Conservation (phyloP, 1,140 invertebrate species). For the Ceratoteleas bidentatus region DNA sequence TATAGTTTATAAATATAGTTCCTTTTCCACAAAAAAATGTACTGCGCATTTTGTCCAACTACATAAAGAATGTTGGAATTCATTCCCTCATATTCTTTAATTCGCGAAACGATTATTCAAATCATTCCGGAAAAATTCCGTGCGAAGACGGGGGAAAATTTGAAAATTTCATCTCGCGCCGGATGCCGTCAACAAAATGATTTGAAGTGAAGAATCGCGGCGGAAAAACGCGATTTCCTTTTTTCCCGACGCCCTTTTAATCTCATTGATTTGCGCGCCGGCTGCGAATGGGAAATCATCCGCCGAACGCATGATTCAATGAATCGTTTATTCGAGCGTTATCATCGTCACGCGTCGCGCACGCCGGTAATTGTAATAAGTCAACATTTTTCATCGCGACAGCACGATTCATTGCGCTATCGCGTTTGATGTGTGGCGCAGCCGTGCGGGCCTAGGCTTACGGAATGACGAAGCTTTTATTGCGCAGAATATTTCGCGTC, state of each 20-base stretch:
- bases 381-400: conserved; percentile 49
- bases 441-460: conserved; percentile 18
- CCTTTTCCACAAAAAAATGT: no score
- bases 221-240: neutral
- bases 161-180: no score
- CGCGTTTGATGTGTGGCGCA: conserved; percentile 33
- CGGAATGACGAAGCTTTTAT: conserved; percentile 38
- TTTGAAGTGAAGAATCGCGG: neutral
- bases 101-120: no score
- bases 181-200: neutral
- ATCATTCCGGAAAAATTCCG: no score
- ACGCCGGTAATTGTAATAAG: conserved; percentile 44
- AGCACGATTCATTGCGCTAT: conserved; percentile 50
- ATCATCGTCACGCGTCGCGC: conserved; percentile 36
- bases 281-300: conserved; percentile 16
- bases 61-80: no score
- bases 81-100: no score
- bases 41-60: no score
- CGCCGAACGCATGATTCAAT: conserved; percentile 19
- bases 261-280: neutral
- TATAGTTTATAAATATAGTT: no score
- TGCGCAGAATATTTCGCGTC: conserved; percentile 48
- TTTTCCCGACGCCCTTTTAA: neutral
- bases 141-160: no score
- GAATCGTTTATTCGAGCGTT: conserved; percentile 25